phyloP scores from a whole-genome alignment of 2,113 vertebrate genomes.

The Prietella phreatophila region DNA sequence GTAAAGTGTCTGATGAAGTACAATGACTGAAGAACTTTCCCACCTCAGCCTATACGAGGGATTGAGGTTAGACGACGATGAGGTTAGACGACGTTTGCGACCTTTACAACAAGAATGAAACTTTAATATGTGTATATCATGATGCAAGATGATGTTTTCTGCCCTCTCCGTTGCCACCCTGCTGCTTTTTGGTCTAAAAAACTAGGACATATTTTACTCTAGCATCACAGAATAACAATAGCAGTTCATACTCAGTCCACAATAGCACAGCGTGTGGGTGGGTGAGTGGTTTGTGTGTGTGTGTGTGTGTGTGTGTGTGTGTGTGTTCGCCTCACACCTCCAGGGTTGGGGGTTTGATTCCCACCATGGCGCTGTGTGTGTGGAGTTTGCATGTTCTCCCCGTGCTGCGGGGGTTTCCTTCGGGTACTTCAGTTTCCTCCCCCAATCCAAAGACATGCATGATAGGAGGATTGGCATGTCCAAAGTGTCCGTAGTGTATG shows the following conservation, averaged over 20 bases:
- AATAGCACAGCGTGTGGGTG: slow-evolving; percentile 23
- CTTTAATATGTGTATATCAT: not conserved
- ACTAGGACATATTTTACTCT: not conserved
- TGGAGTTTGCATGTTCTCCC: no score
- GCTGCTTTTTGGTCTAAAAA: slow-evolving; percentile 29
- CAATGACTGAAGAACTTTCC: no score
- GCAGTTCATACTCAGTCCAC: not conserved
- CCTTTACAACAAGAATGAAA: not conserved
- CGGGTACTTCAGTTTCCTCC: no score
- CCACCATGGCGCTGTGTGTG: no score
- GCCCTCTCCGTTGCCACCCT: not conserved
- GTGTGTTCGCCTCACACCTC: not conserved
- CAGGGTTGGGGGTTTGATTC: no score
- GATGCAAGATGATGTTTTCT: not conserved
- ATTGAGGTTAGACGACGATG: no score
- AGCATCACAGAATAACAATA: slow-evolving; percentile 25
- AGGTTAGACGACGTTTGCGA: not conserved
- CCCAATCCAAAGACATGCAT: no score
- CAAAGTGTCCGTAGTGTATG: no score
- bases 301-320: slow-evolving; percentile 38
- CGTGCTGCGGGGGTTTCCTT: no score
- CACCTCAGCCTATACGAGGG: no score
- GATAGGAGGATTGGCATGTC: no score
- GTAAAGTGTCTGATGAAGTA: no score
- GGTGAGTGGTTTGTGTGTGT: not conserved